Evolutionary conservation across 2,888 invertebrate genomes (phyloP).

Genomic region (Prosapia bicincta): DNA sequence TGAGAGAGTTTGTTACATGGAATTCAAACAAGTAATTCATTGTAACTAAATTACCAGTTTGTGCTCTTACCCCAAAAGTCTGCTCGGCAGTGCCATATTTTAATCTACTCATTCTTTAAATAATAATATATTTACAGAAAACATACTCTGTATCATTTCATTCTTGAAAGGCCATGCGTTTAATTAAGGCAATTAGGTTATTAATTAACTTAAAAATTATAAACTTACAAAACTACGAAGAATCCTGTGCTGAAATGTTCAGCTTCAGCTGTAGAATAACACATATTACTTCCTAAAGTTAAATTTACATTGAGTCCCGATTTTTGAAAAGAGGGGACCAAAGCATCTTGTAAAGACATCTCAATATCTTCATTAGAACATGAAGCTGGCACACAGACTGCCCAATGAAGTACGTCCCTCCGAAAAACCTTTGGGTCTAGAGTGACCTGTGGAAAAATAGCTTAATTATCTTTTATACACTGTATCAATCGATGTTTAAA

Average conservation of each 20-base stretch:
- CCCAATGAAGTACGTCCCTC: constrained; percentile 18
- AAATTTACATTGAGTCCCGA: constrained; percentile 17
- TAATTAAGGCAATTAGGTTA: neutral
- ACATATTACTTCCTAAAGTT: constrained; percentile 4
- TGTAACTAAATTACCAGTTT: no score
- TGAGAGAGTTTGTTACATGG: no score
- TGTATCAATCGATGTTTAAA: no score
- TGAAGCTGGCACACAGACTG: constrained; percentile 21
- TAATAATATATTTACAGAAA: neutral
- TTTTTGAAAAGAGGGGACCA: neutral
- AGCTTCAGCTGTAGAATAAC: constrained; percentile 21
- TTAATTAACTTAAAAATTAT: neutral
- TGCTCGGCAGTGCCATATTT: no score
- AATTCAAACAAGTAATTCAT: no score
- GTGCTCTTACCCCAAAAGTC: no score
- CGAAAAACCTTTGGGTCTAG: constrained; percentile 3
- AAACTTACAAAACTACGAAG: constrained; percentile 23
- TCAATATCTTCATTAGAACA: constrained; percentile 17
- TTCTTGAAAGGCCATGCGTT: neutral
- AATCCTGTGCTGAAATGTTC: constrained; percentile 8
- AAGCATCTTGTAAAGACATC: constrained; percentile 4
- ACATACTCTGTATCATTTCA: no score
- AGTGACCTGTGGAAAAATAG: constrained; percentile 9
- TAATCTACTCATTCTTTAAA: neutral
- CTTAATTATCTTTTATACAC: no score